Percentiles rank a stretch among this genome's conserved stretches.
These are phyloP conservation scores for Atherinomorus stipes DNA, from an alignment of 2,113 vertebrate genomes.

Conservation along the genomic window DNA sequence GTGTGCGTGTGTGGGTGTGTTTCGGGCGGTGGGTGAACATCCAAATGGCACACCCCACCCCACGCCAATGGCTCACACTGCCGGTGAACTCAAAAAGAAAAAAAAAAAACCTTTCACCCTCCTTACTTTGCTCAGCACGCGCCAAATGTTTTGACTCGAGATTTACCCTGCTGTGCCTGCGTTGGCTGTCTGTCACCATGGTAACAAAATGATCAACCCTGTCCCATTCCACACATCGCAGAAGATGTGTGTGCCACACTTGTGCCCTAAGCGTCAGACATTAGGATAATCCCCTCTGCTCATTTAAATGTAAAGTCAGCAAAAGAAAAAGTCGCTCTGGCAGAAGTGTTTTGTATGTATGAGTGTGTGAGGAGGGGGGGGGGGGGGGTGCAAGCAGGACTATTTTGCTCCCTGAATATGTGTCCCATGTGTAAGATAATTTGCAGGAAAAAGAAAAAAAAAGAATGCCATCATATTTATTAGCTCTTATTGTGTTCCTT, in stretches of 20 bases:
- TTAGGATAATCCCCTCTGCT: slow-evolving; percentile 75
- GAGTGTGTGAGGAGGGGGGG: slow-evolving; percentile 2
- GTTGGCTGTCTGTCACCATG: slow-evolving; percentile 71
- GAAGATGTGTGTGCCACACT: slow-evolving; percentile 35
- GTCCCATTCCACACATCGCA: slow-evolving; percentile 30
- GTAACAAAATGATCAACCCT: slow-evolving; percentile 54
- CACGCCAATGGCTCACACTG: slow-evolving; percentile 13
- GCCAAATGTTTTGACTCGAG: slow-evolving; percentile 68
- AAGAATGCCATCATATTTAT: slow-evolving; percentile 32
- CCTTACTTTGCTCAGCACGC: slow-evolving; percentile 24
- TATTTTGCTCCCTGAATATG: slow-evolving; percentile 19
- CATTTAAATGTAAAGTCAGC: slow-evolving; percentile 82
- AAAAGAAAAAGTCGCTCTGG: slow-evolving; percentile 69
- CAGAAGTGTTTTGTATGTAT: slow-evolving; percentile 55
- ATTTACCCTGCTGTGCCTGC: slow-evolving; percentile 57
- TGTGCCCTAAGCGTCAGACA: slow-evolving; percentile 70
- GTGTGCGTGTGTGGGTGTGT: slow-evolving; percentile 22
- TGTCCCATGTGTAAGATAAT: slow-evolving; percentile 41
- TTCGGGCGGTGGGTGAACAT: slow-evolving; percentile 13
- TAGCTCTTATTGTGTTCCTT: background rate
- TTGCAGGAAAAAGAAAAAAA: slow-evolving; percentile 21
- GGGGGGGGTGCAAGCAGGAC: background rate
- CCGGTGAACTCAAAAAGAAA: slow-evolving; percentile 26
- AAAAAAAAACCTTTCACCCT: slow-evolving; percentile 33
- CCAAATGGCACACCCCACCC: slow-evolving; percentile 23